phyloP scores from a whole-genome alignment of 2,888 invertebrate genomes.

The Busseola fusca region DNA sequence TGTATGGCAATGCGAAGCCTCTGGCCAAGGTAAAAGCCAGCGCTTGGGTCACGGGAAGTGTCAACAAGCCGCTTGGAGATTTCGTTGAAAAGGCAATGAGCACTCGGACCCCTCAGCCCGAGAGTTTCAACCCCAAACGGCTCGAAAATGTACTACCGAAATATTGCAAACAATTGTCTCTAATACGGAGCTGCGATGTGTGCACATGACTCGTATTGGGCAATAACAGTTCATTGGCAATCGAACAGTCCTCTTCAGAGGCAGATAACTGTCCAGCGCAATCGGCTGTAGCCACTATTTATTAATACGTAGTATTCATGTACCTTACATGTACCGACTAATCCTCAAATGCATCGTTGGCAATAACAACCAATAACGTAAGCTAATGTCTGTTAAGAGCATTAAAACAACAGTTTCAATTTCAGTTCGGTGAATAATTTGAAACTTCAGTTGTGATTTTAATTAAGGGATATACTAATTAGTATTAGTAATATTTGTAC shows the following conservation, averaged over 20 bases:
- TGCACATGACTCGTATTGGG: slow-evolving; percentile 65
- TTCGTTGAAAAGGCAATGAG: too few species aligned
- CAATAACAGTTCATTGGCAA: slow-evolving; percentile 72
- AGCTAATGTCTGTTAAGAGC: slow-evolving; percentile 8
- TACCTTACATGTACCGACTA: slow-evolving; percentile 23
- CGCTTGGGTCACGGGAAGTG: too few species aligned
- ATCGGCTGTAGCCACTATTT: slow-evolving; percentile 42
- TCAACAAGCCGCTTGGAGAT: too few species aligned
- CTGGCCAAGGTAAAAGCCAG: too few species aligned
- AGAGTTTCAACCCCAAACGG: too few species aligned
- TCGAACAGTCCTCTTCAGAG: slow-evolving; percentile 68
- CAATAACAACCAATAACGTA: slow-evolving; percentile 19
- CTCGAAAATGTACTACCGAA: too few species aligned
- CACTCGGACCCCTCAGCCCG: too few species aligned
- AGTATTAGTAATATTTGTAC: neutral
- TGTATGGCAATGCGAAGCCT: too few species aligned
- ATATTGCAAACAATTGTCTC: slow-evolving; percentile 36
- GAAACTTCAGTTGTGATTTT: neutral
- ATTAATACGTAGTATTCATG: slow-evolving; percentile 38
- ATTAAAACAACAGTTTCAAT: slow-evolving; percentile 6
- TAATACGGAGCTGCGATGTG: slow-evolving; percentile 40
- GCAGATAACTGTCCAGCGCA: slow-evolving; percentile 71
- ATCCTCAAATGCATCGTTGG: slow-evolving; percentile 25
- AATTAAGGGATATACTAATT: neutral
- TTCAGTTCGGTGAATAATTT: neutral